Percentiles rank a stretch among this genome's conserved stretches.
Conservation (phyloP, 2,113 vertebrate genomes). For the Poecilia latipinna region DNA sequence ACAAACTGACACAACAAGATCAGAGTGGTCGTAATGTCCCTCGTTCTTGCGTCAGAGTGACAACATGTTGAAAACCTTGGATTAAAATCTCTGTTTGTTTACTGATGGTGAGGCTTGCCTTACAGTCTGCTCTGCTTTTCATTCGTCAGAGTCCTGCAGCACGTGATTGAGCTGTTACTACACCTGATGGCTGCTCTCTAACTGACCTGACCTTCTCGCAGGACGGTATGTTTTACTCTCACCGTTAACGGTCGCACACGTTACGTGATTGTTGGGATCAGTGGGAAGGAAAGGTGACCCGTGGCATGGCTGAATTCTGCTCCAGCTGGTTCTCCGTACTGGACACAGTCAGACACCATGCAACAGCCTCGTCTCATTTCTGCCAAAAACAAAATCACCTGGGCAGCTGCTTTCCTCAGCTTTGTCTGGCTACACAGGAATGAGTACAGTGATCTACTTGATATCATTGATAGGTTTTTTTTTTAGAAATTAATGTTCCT, state of each 20-base stretch:
- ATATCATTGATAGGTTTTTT: not conserved
- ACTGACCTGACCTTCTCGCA: slow-evolving; percentile 75
- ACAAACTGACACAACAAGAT: slow-evolving; percentile 40
- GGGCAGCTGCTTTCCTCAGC: slow-evolving; percentile 2
- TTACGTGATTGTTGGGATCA: not conserved
- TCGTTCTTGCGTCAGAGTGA: slow-evolving; percentile 52
- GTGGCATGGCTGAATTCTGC: slow-evolving; percentile 74
- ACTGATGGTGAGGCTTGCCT: not conserved
- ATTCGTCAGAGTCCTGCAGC: slow-evolving; percentile 15
- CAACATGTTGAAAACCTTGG: not conserved
- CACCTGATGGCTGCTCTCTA: not conserved
- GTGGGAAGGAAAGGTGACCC: too few species aligned
- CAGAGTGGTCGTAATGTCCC: not conserved
- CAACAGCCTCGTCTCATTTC: slow-evolving; percentile 55
- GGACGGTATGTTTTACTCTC: slow-evolving; percentile 77
- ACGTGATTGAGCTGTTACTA: not conserved
- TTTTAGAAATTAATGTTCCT: not conserved
- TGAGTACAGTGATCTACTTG: slow-evolving; percentile 44
- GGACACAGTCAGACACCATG: slow-evolving; percentile 78
- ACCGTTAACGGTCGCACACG: not conserved
- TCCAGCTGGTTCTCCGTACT: slow-evolving; percentile 53
- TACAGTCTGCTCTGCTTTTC: not conserved
- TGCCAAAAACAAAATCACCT: not conserved
- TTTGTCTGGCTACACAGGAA: slow-evolving; percentile 27
- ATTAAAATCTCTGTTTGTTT: not conserved